These are phyloP conservation scores for Blastobasis lacticolella DNA, from an alignment of 2,888 invertebrate genomes.

Conservation along the genomic window DNA sequence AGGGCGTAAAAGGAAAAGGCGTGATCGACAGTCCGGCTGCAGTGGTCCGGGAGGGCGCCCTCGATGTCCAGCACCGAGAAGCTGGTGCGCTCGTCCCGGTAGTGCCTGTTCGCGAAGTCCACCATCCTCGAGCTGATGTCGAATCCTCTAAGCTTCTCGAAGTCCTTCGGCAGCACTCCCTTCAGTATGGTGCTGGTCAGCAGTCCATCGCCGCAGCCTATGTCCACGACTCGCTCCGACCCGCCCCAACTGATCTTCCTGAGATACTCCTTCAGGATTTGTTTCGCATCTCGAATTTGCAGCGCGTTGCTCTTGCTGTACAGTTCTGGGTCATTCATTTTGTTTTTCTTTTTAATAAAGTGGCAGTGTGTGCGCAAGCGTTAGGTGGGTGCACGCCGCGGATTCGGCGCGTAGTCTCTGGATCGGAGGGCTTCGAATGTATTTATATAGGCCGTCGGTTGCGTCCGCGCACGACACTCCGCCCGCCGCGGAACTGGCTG, in stretches of 20 bases:
- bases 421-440: conserved; percentile 40
- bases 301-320: conserved; percentile 80
- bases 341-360: conserved; percentile 18
- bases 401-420: conserved; percentile 48
- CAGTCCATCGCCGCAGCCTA: conserved; percentile 84
- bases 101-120: conserved; percentile 74
- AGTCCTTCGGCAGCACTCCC: conserved; percentile 74
- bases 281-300: conserved; percentile 75
- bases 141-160: conserved; percentile 72
- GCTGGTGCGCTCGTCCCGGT: conserved; percentile 52
- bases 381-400: conserved; percentile 42
- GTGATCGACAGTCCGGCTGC: conserved; percentile 75
- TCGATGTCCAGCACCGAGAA: conserved; percentile 76
- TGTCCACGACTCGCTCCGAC: conserved; percentile 73
- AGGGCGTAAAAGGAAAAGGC: conserved; percentile 85
- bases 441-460: conserved; percentile 53
- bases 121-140: conserved; percentile 85
- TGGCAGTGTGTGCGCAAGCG: conserved; percentile 36
- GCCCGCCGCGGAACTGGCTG: too few relatives aligned
- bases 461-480: conserved; percentile 27
- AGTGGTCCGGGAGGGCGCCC: conserved; percentile 56
- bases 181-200: conserved; percentile 77
- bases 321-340: conserved; percentile 78
- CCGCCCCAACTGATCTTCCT: conserved; percentile 72
- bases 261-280: conserved; percentile 78